Conservation (phyloP, 1,140 invertebrate species). For the Drosophila pseudoobscura region DNA sequence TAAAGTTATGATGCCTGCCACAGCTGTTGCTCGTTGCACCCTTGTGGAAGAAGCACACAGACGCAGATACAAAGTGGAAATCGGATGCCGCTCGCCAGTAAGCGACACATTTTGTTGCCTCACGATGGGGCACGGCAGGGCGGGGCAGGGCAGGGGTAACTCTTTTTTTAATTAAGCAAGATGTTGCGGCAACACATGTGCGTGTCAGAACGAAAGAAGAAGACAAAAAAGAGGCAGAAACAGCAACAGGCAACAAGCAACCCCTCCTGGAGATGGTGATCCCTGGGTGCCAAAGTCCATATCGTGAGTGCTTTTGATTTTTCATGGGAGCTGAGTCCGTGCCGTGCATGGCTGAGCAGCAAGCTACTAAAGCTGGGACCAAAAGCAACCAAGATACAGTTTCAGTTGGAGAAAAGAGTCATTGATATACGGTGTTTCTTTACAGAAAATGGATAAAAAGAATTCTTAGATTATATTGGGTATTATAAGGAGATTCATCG, state of each 20-base stretch:
- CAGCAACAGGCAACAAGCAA: conserved; percentile 21
- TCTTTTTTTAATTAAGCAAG: conserved; percentile 64
- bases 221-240: conserved; percentile 5
- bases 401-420: not conserved
- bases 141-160: not conserved
- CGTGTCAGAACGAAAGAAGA: conserved; percentile 14
- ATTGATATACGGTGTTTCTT: not conserved
- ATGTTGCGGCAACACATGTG: conserved; percentile 72
- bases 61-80: conserved; percentile 36
- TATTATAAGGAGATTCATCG: no score
- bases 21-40: conserved; percentile 23
- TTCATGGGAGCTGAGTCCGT: no score
- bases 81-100: conserved; percentile 37
- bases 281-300: no score
- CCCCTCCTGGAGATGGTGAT: conserved; percentile 17
- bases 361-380: no score
- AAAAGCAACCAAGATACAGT: no score
- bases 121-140: no score
- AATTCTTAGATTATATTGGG: not conserved
- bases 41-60: conserved; percentile 18
- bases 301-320: no score
- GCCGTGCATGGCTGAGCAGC: no score
- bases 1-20: conserved; percentile 34
- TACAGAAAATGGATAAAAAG: no score
- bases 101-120: conserved; percentile 26